Evolutionary conservation across 2,888 invertebrate genomes (phyloP).

Genomic region (Athrips mouffetella): DNA sequence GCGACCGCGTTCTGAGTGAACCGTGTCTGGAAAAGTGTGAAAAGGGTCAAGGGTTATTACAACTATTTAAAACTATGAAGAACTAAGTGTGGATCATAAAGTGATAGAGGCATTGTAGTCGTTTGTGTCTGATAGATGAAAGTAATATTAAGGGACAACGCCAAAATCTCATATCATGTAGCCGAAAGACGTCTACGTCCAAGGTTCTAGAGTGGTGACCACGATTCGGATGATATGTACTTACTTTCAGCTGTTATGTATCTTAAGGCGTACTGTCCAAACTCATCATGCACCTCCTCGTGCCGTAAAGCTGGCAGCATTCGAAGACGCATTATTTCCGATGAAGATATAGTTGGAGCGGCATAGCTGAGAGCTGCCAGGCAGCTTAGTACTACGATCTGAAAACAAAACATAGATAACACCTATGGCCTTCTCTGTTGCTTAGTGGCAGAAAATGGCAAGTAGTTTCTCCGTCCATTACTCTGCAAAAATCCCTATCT

Average conservation of each 20-base stretch:
- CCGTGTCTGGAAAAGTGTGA: conserved; percentile 44
- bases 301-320: conserved; percentile 40
- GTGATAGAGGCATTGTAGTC: too few species aligned
- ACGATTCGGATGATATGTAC: conserved; percentile 18
- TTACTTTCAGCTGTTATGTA: conserved; percentile 49
- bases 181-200: background rate
- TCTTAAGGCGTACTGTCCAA: conserved; percentile 44
- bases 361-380: conserved; percentile 31
- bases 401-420: conserved; percentile 8
- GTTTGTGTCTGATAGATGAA: too few species aligned
- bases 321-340: conserved; percentile 22
- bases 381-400: conserved; percentile 37
- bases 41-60: background rate
- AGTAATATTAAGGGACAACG: too few species aligned
- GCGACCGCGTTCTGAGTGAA: conserved; percentile 47
- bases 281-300: conserved; percentile 46
- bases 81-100: background rate
- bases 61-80: background rate
- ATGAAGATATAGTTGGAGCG: conserved; percentile 20
- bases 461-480: too few species aligned
- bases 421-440: too few species aligned
- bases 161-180: too few species aligned
- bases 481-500: too few species aligned
- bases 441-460: too few species aligned
- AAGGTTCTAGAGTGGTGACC: background rate